Evolutionary conservation across 2,888 invertebrate genomes (phyloP), one percentile per base, ranked within the genome.

Genomic region (Himalopsyche kuldschensis): DNA sequence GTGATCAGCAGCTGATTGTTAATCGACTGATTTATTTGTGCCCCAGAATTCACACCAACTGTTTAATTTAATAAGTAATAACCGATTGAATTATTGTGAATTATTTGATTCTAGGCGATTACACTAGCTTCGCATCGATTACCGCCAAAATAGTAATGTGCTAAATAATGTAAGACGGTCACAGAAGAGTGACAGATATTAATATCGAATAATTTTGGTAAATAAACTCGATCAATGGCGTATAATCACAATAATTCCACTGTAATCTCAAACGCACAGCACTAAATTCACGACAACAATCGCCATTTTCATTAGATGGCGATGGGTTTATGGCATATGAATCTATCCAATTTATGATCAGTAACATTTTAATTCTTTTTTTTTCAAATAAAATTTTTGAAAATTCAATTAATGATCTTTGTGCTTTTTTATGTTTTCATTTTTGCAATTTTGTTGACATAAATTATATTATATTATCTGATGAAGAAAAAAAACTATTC

Each of bases 261-360:
- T 10, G 46, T 75, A 46, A 78, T 35, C 47, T 80, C 47, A 80
- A 80, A 78, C 81, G n/a, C 41, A 75, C 69, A 20, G 35, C 47
- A 81, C 20, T n/a, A 31, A 75, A 75, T 35, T 27, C 35, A 84
- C 81, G 63, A 84, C 84, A 84, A 84, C 84, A 84, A 84, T 77
- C 84, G 84, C 84, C 84, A 84, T 84, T 82, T 81, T 41, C 79
- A 79, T 6, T 79, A 76, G 20, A 76, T 76, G 20, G 31, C 32
- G 10, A 76, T 55, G 20, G 15, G 8, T 55, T 55, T 55, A 55
- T 55, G 55, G 15, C 55, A 55, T 55, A 20, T 55, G 55, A 55
- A 55, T 55, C 20, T 0, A 0, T 20, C 8, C 20, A 55, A 0
- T 20, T 48, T 55, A 2, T 24, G 20, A 20, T 6, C 55, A 5